phyloP scores from a whole-genome alignment of 2,113 vertebrate species.

The Pachypanchax playfairii region DNA sequence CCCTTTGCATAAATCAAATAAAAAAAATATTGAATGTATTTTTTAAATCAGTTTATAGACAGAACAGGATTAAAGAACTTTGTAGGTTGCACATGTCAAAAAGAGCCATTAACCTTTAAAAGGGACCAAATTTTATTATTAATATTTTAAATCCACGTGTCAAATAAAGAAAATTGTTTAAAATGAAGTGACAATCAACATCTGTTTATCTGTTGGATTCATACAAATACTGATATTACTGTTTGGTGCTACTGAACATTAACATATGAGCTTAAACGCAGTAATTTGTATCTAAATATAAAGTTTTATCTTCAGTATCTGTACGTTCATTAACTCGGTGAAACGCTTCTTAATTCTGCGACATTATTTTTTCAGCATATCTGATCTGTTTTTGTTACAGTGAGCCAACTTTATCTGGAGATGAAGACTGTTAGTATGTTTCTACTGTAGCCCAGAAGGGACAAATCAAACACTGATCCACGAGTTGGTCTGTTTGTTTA shows the following conservation, averaged over 20 bases:
- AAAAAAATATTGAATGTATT: no score
- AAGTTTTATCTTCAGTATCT: no score
- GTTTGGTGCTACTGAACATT: no score
- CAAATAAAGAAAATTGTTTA: conserved; percentile 15
- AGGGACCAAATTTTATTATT: background rate
- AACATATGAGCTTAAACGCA: no score
- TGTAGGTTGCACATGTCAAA: background rate
- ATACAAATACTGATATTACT: background rate
- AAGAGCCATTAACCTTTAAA: conserved; percentile 4
- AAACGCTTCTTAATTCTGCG: background rate
- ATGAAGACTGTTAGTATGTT: no score
- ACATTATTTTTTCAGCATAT: no score
- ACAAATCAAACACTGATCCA: background rate
- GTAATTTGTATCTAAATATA: no score
- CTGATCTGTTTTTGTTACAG: no score
- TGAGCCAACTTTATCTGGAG: no score
- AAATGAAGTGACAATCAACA: conserved; percentile 2
- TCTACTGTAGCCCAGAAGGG: no score
- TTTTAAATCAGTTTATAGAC: no score
- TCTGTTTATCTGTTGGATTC: background rate
- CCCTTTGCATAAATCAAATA: background rate
- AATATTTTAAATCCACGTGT: background rate
- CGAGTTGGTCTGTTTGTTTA: no score
- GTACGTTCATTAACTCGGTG: background rate
- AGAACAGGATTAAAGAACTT: background rate